These are phyloP conservation scores for Amphiprion clarkii DNA, from an alignment of 2,797 vertebrate species.

Conservation along the genomic window DNA sequence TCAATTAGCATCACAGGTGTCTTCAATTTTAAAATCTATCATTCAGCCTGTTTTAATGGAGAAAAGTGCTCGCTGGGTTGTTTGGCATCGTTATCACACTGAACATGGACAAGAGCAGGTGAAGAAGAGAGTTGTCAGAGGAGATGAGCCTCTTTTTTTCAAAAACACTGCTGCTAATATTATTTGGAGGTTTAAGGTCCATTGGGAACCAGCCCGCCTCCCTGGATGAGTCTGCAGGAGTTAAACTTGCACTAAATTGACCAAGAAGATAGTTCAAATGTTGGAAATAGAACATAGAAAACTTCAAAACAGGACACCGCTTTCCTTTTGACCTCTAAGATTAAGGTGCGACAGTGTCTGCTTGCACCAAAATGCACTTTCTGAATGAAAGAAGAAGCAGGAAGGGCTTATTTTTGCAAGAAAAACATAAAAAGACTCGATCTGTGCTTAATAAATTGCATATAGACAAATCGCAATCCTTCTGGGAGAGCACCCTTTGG, in stretches of 20 bases:
- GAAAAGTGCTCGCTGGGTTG: not conserved
- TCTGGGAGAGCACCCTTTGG: not conserved
- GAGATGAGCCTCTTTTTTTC: not conserved
- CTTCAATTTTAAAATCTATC: not conserved
- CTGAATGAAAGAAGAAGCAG: not conserved
- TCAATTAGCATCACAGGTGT: not conserved
- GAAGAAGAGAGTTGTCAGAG: not conserved
- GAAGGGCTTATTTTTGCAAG: not conserved
- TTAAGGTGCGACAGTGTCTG: not conserved
- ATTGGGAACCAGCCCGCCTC: not conserved
- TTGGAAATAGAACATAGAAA: not conserved
- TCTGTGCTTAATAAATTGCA: constrained; percentile 1
- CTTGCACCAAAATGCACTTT: not conserved
- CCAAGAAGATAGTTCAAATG: not conserved
- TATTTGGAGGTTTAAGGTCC: not conserved
- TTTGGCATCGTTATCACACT: not conserved
- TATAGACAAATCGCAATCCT: not conserved
- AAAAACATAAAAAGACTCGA: not conserved
- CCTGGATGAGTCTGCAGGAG: not conserved
- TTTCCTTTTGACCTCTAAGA: not conserved
- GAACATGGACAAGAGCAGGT: not conserved
- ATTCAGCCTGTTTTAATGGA: not conserved
- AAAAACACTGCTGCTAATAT: not conserved
- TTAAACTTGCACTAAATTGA: not conserved
- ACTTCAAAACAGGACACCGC: not conserved